Evolutionary conservation across 2,113 vertebrate species (phyloP), one percentile per base, ranked within the genome.

Genomic region (Dicrurus megarhynchus): DNA sequence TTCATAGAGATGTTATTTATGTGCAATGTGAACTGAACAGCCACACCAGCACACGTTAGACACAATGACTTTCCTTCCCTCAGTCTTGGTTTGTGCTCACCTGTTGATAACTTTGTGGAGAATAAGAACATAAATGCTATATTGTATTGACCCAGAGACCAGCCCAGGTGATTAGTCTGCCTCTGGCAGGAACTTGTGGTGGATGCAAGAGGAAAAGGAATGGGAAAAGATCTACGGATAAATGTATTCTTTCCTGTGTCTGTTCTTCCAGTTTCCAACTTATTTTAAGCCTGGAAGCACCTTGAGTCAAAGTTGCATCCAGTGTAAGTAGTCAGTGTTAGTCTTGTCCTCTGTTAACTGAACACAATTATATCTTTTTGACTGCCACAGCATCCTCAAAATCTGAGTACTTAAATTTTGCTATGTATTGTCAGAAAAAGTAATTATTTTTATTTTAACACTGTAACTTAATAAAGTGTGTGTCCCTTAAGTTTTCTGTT

Each of bases 11-110:
- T 44, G 9, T 30, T 61, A 24, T 44, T 52, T 32, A 61, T 33
- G 27, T 60, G 19, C 49, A 55, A 10, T 10, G 33, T 53, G 35
- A 86, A 69, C 46, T 47, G 39, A 80, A 35, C 53, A 61, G 59
- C 33, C 67, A 10, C 20, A 46, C 21, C 0, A 0, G 49, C 47
- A 59, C 41, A 32, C 1, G 1, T 3, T 6, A 67, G 32, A 35
- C 16, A 16, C 10, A 8, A 47, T 30, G 14, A 73, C 32, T 65
- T 90, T 74, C 32, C 20, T 6, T 76, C 69, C 41, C 9, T 73
- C 33, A 15, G 9, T 46, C 75, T 68, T 57, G n/a, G 6, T 53
- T 47, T 73, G 13, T 80, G 27, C 37, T 76, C 53, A 56, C 10
- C 37, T 80, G 22, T 26, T 35, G 90, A 44, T 80, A 73, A 44